Base-by-base conservation (phyloP, 1,140 invertebrate species). In the Nasonia giraulti region DNA sequence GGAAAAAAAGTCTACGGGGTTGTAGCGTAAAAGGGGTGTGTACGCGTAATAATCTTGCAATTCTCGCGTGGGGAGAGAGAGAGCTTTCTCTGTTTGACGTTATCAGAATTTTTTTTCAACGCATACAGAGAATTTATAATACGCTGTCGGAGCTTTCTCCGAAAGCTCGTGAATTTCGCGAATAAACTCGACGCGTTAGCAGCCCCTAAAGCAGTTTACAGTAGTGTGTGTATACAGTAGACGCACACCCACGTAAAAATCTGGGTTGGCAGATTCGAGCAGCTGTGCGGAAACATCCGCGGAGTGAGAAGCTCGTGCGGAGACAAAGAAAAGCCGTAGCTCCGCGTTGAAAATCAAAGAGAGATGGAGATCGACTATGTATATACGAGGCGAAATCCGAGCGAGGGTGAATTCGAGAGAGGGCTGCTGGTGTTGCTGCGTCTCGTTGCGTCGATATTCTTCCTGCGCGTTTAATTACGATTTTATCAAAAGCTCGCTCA, bases 191-290 rank as follows among this genome's bases (percentile, higher is more conserved):
- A 62, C 0, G 55, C 1, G 1, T 3, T 62, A n/a, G 17, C 20
- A 62, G 17, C 55, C 55, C 20, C 55, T 7, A 4, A 62, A n/a
- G 55, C 17, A n/a, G 69, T 73, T 73, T 73, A 31, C 33, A 37
- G n/a, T n/a, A n/a, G 23, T 73, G 11, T 27, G 27, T 27, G 27
- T 73, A 33, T 33, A 23, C 20, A 44, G 10, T 44, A 44, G 11
- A 44, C 40, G 8, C 40, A 8, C 40, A 73, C 17, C 2, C 3
- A 37, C 33, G 5, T 6, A 37, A 23, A 77, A 84, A 80, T 84
- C 76, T 80, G 77, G 83, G 47, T 84, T 80, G 82, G 82, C 82
- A 62, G 44, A 73, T 79, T 50, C 14, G 68, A 31, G 76, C 68
- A 27, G 8, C 27, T 47, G 82, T 79, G 40, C 47, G 55, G 66